Evolutionary conservation across 2,113 vertebrate species (phyloP).

Genomic region (Oncorhynchus masou): DNA sequence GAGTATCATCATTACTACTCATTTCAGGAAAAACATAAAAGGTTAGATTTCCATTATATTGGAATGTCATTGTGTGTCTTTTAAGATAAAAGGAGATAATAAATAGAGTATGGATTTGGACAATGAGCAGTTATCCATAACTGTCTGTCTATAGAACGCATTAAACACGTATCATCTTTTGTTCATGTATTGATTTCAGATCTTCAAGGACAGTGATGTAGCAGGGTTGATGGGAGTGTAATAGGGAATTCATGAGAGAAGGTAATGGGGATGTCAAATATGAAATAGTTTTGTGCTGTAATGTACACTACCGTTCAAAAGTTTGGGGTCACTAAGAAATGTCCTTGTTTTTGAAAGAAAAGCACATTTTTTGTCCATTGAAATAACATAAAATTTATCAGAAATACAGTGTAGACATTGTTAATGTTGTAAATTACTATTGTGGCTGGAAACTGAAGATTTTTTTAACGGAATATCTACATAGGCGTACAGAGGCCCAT

Average conservation of each 20-base stretch:
- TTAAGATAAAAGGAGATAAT: neutral
- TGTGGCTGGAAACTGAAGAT: no score
- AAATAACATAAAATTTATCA: no score
- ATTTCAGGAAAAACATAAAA: slow-evolving; percentile 28
- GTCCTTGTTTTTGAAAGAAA: no score
- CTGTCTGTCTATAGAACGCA: neutral
- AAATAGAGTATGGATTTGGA: neutral
- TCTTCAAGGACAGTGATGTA: neutral
- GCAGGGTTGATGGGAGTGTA: neutral
- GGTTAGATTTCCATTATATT: slow-evolving; percentile 40
- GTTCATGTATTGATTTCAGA: neutral
- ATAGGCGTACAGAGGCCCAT: no score
- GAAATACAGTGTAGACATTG: no score
- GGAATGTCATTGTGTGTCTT: neutral
- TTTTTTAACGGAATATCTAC: no score
- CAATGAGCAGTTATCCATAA: neutral
- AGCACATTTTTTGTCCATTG: no score
- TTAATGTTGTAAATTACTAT: no score
- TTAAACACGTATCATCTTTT: neutral
- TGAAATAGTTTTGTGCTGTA: no score
- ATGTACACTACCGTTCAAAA: no score
- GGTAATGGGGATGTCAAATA: neutral
- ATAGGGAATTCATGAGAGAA: slow-evolving; percentile 8
- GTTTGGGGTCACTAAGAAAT: no score
- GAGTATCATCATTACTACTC: slow-evolving; percentile 52